phyloP scores from a whole-genome alignment of 2,888 invertebrate genomes.

The Coelogynopora nodosa region DNA sequence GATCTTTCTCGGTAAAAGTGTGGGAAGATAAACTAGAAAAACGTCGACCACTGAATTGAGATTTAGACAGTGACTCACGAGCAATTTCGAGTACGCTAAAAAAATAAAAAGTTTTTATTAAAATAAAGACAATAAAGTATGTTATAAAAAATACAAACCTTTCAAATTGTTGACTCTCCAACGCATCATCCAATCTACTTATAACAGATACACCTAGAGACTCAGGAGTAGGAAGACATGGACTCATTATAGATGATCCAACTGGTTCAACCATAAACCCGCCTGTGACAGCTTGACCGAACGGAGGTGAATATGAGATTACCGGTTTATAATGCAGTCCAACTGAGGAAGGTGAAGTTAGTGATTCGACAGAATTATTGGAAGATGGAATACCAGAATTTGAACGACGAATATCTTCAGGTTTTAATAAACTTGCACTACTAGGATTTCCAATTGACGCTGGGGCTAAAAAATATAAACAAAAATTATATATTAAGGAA shows the following conservation, averaged over 20 bases:
- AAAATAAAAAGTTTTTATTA: background rate
- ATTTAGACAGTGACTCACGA: background rate
- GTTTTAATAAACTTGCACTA: background rate
- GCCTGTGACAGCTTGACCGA: background rate
- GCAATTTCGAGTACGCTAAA: background rate
- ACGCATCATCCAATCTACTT: background rate
- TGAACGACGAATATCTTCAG: background rate
- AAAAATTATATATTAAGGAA: too few species aligned
- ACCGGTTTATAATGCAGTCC: too few species aligned
- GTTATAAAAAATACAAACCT: background rate
- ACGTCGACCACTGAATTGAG: background rate
- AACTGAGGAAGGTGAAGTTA: background rate
- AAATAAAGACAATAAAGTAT: background rate
- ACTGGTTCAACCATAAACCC: background rate
- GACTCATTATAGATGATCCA: background rate
- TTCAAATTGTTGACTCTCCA: background rate
- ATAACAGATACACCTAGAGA: background rate
- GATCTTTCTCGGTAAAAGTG: background rate
- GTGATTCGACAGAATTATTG: background rate
- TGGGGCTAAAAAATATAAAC: background rate
- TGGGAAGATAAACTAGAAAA: background rate
- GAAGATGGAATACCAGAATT: background rate
- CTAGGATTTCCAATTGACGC: too few species aligned
- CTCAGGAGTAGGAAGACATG: conserved; percentile 7
- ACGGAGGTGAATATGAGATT: background rate